These are phyloP conservation scores for Clarias laeviceps DNA, from an alignment of 2,797 vertebrate genomes.

Conservation along the genomic window DNA sequence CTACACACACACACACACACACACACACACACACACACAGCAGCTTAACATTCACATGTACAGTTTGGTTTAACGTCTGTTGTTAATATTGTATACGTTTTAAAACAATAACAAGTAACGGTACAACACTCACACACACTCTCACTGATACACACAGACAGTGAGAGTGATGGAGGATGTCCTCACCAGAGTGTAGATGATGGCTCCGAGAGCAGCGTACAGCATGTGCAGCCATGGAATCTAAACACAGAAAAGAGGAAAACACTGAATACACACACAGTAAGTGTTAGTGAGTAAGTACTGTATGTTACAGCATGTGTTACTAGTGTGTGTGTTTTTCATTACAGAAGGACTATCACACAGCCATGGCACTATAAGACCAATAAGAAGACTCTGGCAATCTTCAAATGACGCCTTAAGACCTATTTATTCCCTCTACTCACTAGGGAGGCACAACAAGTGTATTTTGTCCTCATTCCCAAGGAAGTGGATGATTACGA, in stretches of 20 bases:
- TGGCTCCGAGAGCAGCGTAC: constrained; percentile 87
- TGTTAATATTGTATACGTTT: not conserved
- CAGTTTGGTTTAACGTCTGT: not conserved
- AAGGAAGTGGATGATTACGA: no score
- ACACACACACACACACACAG: not conserved
- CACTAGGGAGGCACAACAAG: no score
- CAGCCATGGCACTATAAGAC: no score
- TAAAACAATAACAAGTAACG: not conserved
- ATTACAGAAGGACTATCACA: no score
- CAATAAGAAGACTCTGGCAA: no score
- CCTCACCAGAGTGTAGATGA: constrained; percentile 92
- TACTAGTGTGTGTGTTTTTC: no score
- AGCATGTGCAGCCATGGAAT: constrained; percentile 94
- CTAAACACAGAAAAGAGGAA: constrained; percentile 65
- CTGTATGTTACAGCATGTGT: no score
- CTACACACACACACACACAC: constrained; percentile 64
- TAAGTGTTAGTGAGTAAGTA: no score
- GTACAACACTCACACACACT: constrained; percentile 56
- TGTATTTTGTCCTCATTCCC: no score
- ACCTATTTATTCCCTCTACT: no score
- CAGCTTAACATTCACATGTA: not conserved
- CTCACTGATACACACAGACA: not conserved
- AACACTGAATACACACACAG: not conserved
- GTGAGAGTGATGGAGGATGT: not conserved
- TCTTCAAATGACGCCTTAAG: no score